A percentile compares a stretch with the other conserved stretches of the same genome.
Evolutionary conservation across 2,888 invertebrate species (phyloP).

Genomic region (Luffia ferchaultella): DNA sequence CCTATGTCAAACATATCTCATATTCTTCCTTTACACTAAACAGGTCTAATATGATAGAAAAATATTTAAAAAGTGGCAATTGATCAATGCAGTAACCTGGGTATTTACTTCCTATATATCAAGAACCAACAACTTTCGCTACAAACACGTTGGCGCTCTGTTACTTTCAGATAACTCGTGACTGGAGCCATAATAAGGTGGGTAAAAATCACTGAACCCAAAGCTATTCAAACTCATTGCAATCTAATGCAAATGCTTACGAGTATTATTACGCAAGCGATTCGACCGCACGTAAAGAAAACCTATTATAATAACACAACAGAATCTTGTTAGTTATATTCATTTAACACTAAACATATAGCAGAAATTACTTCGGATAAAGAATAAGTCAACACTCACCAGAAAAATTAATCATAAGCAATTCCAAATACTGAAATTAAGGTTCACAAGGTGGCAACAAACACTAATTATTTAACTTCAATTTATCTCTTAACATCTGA

Average conservation of each 20-base stretch:
- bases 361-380: no score
- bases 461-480: slow-evolving; percentile 12
- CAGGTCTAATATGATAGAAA: no score
- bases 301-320: no score
- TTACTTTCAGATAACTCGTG: not conserved
- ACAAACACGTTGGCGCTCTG: slow-evolving; percentile 9
- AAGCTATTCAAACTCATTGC: slow-evolving; percentile 5
- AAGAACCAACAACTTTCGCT: slow-evolving; percentile 61
- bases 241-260: slow-evolving; percentile 21
- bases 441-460: not conserved
- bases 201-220: slow-evolving; percentile 15
- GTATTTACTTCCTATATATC: slow-evolving; percentile 45
- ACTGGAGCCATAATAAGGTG: slow-evolving; percentile 13
- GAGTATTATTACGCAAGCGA: slow-evolving; percentile 34
- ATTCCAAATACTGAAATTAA: not conserved
- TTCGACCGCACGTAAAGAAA: no score
- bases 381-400: not conserved
- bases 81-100: no score
- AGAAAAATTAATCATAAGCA: not conserved
- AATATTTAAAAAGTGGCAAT: no score
- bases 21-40: no score
- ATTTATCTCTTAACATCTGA: slow-evolving; percentile 65
- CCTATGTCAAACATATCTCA: no score
- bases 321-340: no score
- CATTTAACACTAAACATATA: no score